Evolutionary conservation across 2,888 invertebrate genomes (phyloP), one percentile per base, ranked within the genome.

Genomic region (Anoplius nigerrimus): DNA sequence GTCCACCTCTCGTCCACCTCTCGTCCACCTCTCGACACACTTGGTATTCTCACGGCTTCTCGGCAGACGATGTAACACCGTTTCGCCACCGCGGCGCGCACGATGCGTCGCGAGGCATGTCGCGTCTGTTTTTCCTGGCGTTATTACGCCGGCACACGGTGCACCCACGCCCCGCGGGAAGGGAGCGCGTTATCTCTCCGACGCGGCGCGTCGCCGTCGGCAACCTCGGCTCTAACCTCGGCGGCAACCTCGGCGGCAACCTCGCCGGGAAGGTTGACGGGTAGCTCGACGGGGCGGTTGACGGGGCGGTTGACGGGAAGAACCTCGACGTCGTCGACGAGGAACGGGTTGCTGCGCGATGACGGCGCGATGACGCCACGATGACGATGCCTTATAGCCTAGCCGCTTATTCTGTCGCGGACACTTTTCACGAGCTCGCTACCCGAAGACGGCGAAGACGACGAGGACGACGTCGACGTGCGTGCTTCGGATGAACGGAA

Each of bases 51-150:
- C 34, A 34, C 34, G 34, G 34, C 34, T 34, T 34, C 34, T 34
- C 34, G 34, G 34, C 11, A 13, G 34, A 34, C 34, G 34, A 34
- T 34, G 34, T 34, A 24, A 53, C 53, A 53, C 34, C 22, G 55
- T 55, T 18, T 48, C 55, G 24, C 55, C 16, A 15, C 34, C 34
- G 34, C 34, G 34, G 34, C 65, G 54, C 62, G 54, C 65, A 66
- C 62, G 60, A 61, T 42, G 65, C 46, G 62, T 66, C 65, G 65
- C 58, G 60, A 52, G 65, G 60, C 65, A 66, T 66, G 65, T 66
- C 62, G 62, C 62, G 54, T 34, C 54, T 48, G 34, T 34, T 34
- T 34, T 34, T 34, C 34, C 34, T 34, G 34, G 34, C 34, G 34
- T 34, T 34, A 34, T 34, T 34, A 34, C 11, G 34, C 34, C 34